Evolutionary conservation across 1,140 invertebrate genomes (phyloP).

Genomic region (Bradysia coprophila): DNA sequence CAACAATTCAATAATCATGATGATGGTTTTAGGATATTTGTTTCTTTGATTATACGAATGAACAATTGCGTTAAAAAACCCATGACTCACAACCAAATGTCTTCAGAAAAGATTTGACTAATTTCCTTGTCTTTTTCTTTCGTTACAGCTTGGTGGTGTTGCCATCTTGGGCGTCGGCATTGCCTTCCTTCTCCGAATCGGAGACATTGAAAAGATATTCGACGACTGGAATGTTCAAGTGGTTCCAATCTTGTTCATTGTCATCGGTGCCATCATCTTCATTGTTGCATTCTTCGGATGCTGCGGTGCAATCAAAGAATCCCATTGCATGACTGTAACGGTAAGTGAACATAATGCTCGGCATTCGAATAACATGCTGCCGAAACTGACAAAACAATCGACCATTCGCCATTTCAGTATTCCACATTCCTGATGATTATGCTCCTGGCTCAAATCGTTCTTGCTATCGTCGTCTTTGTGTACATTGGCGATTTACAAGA

Average conservation of each 20-base stretch:
- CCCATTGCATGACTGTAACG: slow-evolving; percentile 64
- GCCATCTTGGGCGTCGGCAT: slow-evolving; percentile 37
- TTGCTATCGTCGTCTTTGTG: slow-evolving; percentile 36
- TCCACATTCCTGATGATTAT: slow-evolving; percentile 39
- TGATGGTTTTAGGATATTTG: no score
- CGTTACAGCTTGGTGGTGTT: slow-evolving; percentile 38
- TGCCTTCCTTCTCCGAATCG: slow-evolving; percentile 30
- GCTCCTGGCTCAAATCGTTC: slow-evolving; percentile 39
- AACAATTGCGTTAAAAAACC: no score
- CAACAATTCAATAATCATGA: no score
- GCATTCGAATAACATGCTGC: neutral
- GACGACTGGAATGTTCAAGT: slow-evolving; percentile 28
- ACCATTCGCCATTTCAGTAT: slow-evolving; percentile 29
- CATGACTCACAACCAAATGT: no score
- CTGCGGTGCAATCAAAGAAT: slow-evolving; percentile 66
- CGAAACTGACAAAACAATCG: neutral
- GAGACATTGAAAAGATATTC: slow-evolving; percentile 26
- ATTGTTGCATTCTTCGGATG: slow-evolving; percentile 69
- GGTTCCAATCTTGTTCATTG: slow-evolving; percentile 43
- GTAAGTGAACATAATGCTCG: slow-evolving; percentile 26
- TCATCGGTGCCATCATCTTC: slow-evolving; percentile 53
- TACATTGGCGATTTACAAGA: slow-evolving; percentile 27
- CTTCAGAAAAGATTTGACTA: no score
- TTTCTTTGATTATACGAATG: no score
- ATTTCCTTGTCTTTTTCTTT: no score